Conservation (phyloP, 2,888 invertebrate species). For the Liodrosophila aerea region DNA sequence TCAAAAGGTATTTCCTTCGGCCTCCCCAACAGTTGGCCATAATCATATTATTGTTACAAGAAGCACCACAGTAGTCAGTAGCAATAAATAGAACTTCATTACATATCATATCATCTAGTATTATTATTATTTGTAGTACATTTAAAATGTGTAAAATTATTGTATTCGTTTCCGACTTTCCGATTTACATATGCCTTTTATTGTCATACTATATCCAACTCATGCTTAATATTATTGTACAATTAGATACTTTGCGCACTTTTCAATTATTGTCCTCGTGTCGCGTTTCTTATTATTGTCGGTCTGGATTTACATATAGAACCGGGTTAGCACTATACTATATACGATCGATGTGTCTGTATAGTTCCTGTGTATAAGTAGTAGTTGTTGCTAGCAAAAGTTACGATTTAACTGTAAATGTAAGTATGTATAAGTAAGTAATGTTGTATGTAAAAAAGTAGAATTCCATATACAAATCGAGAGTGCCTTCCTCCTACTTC, state of each 20-base stretch:
- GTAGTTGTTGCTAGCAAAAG: slow-evolving; percentile 66
- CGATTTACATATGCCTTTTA: slow-evolving; percentile 56
- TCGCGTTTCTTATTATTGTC: slow-evolving; percentile 66
- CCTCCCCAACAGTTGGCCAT: slow-evolving; percentile 17
- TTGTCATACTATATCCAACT: slow-evolving; percentile 57
- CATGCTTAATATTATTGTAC: slow-evolving; percentile 50
- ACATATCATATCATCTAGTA: slow-evolving; percentile 16
- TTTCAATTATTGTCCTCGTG: slow-evolving; percentile 70
- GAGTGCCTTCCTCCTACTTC: slow-evolving; percentile 43
- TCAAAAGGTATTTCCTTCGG: slow-evolving; percentile 5
- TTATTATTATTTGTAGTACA: slow-evolving; percentile 48
- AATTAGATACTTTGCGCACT: slow-evolving; percentile 46
- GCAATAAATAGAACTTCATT: slow-evolving; percentile 60
- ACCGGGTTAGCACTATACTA: slow-evolving; percentile 35
- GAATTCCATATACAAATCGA: slow-evolving; percentile 67
- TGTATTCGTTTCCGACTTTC: slow-evolving; percentile 45
- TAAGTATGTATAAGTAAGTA: slow-evolving; percentile 61
- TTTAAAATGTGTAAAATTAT: slow-evolving; percentile 67
- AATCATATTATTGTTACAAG: slow-evolving; percentile 63
- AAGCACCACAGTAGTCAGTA: slow-evolving; percentile 74
- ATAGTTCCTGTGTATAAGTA: slow-evolving; percentile 33
- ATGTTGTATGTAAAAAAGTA: slow-evolving; percentile 63
- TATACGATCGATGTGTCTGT: slow-evolving; percentile 6
- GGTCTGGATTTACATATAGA: slow-evolving; percentile 46
- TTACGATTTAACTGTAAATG: slow-evolving; percentile 61